Base-by-base conservation (phyloP, 2,888 invertebrate genomes). In the Morpho deidamia region DNA sequence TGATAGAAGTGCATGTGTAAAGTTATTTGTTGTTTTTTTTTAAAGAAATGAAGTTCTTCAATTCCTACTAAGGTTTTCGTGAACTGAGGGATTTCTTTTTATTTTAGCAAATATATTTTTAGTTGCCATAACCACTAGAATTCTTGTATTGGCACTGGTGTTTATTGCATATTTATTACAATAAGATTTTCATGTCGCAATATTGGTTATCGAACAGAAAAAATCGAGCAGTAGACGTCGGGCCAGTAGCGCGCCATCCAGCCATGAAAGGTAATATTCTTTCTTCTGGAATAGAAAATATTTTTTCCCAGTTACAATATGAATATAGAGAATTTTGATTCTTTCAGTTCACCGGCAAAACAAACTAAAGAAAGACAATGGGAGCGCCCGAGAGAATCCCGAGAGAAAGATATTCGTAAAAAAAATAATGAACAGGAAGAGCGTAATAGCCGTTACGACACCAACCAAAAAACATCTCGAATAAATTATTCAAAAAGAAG, bases 131-230 rank as follows among this genome's bases (percentile, higher is more conserved):
- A 82, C 81, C 88, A 89, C 88, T 88, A 88, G 87, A 80, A 72
- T 78, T 85, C 77, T 83, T 84, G 83, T 84, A 85, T 85, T 88
- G 89, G 88, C 89, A 89, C 89, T 83, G 87, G 88, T 89, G 88
- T 88, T 85, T 70, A 69, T 63, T 69, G 61, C 58, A 58, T 37
- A 53, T 59, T 65, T 70, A 58, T 59, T 59, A 56, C 34, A 52
- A 9, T 34, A 42, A 53, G 44, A 51, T 58, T 51, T 50, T 63
- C 51, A 65, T 55, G 59, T 62, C 23, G 37, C 59, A 48, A 66
- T 72, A 60, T 78, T 78, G 63, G 77, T 66, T 68, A 70, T 81
- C 78, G 65, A 72, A 84, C 87, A 89, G 89, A 89, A 87, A 81
- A 89, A 88, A 67, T 79, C 83, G 73, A 76, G 81, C 70, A 72